Evolutionary conservation across 2,888 invertebrate species (phyloP), one percentile per base, ranked within the genome.

Genomic region (Odontocerum albicorne): DNA sequence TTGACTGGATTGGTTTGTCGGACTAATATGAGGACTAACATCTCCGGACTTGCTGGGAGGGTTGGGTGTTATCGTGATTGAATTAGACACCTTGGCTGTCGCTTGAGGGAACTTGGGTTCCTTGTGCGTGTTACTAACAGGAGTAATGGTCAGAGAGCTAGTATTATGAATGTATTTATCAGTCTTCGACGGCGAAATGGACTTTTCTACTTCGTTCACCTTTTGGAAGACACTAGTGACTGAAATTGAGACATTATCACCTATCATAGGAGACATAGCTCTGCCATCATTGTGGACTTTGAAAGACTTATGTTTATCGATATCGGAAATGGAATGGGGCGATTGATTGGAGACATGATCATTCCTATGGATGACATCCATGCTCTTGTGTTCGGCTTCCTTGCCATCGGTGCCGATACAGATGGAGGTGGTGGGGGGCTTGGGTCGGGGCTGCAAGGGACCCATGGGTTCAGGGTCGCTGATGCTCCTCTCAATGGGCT

Each of bases 131-230:
- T 59, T 68, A 1, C 65, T 64, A 2, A 78, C 75, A 0, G 78
- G 72, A 0, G 77, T 77, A 45, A 78, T 78, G 0, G 77, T 78
- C 56, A 77, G 73, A 59, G 75, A 73, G 64, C 77, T 75, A 59
- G 73, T 75, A 0, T 72, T 70, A 8, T 74, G 73, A 64, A 73
- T 67, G 64, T 74, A 74, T 16, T 68, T 47, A 7, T 75, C 75
- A 49, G 72, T 71, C 36, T 64, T 67, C 3, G 56, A 46, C 38
- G 32, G 36, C 7, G 47, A 16, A 17, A 52, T 39, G 16, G 45
- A 46, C 20, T 51, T 54, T 20, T 50, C 55, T 36, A 31, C 33
- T 17, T 54, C 57, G 39, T 21, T 46, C 22, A 51, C 58, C 52
- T 61, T 58, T 8, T 58, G 55, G 46, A 49, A 55, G 50, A 58